phyloP scores from a whole-genome alignment of 2,797 vertebrate genomes.

The Rhinichthys osculus region DNA sequence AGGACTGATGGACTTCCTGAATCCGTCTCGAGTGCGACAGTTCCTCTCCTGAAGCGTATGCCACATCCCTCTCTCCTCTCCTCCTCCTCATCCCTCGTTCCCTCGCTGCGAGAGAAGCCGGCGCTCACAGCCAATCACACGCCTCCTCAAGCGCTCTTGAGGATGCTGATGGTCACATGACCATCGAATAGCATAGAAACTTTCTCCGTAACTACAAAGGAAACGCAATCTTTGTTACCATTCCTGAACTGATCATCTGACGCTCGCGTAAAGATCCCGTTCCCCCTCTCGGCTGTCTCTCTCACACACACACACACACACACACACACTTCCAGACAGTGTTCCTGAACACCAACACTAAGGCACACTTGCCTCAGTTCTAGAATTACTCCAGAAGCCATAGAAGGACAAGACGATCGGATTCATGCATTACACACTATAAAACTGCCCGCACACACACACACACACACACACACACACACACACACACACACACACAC shows the following conservation, averaged over 20 bases:
- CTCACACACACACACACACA: conserved; percentile 19
- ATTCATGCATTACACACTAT: not conserved
- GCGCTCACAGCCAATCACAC: conserved; percentile 1
- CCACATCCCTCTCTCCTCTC: conserved; percentile 11
- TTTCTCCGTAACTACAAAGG: conserved; percentile 53
- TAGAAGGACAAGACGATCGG: not conserved
- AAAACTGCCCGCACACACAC: not conserved
- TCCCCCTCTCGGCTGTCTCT: conserved; percentile 3
- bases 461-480: too few relatives aligned
- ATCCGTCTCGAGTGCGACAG: conserved; percentile 43
- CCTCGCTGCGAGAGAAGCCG: conserved; percentile 14
- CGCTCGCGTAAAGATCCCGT: conserved; percentile 46
- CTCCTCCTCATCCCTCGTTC: conserved; percentile 24
- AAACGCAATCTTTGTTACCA: conserved; percentile 64
- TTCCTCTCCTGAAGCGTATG: conserved; percentile 55
- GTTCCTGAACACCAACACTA: conserved; percentile 58
- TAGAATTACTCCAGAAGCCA: conserved; percentile 3
- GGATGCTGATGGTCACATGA: conserved; percentile 41
- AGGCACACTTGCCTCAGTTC: conserved; percentile 22
- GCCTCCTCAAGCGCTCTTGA: conserved; percentile 18
- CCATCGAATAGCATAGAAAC: conserved; percentile 65
- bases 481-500: too few relatives aligned
- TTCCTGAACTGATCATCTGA: conserved; percentile 71
- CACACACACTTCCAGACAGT: conserved; percentile 54
- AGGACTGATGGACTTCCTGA: conserved; percentile 84